Base-by-base conservation (phyloP, 2,113 vertebrate genomes). In the Strix uralensis region DNA sequence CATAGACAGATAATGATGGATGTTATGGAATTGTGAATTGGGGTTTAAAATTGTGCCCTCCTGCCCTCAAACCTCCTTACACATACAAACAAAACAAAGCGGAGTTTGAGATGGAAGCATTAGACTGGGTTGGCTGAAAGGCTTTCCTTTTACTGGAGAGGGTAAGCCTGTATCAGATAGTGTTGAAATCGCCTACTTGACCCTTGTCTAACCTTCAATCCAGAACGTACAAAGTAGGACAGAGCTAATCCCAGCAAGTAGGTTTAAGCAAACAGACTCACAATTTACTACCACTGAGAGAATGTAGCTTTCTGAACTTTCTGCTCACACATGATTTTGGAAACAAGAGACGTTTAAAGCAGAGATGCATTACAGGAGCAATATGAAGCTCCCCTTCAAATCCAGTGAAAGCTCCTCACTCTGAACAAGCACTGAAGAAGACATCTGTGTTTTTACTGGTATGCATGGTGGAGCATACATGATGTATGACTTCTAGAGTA, bases 111-210 rank as follows among this genome's bases (percentile, higher is more conserved):
- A 84, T 62, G 73, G 82, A 92, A 86, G 85, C 88, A 55, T 94
- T 94, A 97, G 88, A 79, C 73, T 57, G 49, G 84, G 69, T 93
- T 83, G 95, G 62, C 23, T 81, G 92, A 94, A 97, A 97, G 92
- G 94, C 92, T 97, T 87, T 88, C 86, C 81, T 96, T 89, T 90
- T 95, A 55, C 95, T 84, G 8, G 42, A 73, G 90, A 63, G 88
- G 67, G 94, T 93, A 98, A 97, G 97, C 92, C 89, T 92, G 78
- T 89, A 93, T 97, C 96, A 97, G 97, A 98, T 96, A 90, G 97
- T 96, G 97, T 73, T 98, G 98, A 98, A 98, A 98, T 98, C 84
- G 88, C 97, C 97, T 97, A 97, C 98, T 98, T 98, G 98, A 98
- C 98, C 98, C 97, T 96, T 92, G 87, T 78, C 96, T 97, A 97